These are phyloP conservation scores for Pelodytes ibericus DNA, from an alignment of 2,797 vertebrate species.

Conservation along the genomic window DNA sequence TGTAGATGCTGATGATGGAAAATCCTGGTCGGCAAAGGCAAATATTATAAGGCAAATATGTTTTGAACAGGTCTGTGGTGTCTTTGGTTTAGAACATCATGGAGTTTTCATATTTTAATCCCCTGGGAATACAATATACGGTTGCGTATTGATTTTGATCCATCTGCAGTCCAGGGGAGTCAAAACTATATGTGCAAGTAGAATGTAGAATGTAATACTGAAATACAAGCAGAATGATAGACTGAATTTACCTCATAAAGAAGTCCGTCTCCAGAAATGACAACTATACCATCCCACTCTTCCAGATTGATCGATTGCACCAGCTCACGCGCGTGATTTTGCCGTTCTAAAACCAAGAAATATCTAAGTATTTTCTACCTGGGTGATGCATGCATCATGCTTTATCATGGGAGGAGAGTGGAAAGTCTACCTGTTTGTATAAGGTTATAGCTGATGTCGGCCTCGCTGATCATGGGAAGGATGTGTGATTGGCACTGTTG, in stretches of 20 bases:
- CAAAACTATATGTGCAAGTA: too few relatives aligned
- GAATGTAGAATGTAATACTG: too few relatives aligned
- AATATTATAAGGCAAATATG: too few relatives aligned
- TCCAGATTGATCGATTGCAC: conserved; percentile 80
- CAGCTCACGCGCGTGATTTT: conserved; percentile 87
- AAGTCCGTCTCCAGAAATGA: conserved; percentile 88
- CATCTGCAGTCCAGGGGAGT: too few relatives aligned
- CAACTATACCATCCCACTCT: conserved; percentile 91
- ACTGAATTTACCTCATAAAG: conserved; percentile 79
- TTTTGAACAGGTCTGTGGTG: too few relatives aligned
- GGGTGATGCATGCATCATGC: neutral
- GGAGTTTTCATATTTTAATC: too few relatives aligned
- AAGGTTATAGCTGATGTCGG: conserved; percentile 91
- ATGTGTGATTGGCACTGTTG: conserved; percentile 89
- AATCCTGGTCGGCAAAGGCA: too few relatives aligned
- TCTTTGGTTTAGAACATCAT: too few relatives aligned
- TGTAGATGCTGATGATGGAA: too few relatives aligned
- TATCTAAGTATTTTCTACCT: too few relatives aligned
- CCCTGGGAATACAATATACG: too few relatives aligned
- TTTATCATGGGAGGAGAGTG: neutral
- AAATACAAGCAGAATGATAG: neutral
- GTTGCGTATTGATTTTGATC: too few relatives aligned
- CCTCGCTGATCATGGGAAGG: conserved; percentile 89
- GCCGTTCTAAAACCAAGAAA: conserved; percentile 73
- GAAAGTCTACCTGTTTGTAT: conserved; percentile 84